phyloP scores from a whole-genome alignment of 2,888 invertebrate genomes.

The Phengaris arion region DNA sequence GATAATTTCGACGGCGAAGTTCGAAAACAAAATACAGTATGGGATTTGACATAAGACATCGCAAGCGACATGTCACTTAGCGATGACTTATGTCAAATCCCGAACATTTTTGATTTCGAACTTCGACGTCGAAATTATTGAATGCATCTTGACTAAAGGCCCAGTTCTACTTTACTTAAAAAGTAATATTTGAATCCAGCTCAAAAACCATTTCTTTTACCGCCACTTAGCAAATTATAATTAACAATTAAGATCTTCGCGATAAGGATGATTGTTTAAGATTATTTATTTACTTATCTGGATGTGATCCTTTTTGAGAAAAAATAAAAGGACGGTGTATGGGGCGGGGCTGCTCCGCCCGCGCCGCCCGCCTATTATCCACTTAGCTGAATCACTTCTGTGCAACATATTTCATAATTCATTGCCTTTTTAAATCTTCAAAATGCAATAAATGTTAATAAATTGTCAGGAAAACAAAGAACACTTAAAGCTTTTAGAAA shows the following conservation, averaged over 20 bases:
- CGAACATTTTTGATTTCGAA: too few relatives aligned
- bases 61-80: too few relatives aligned
- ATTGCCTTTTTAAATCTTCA: constrained; percentile 27
- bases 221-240: background rate
- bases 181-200: background rate
- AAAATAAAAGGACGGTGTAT: constrained; percentile 52
- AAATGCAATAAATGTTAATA: background rate
- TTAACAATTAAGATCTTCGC: constrained; percentile 6
- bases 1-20: too few relatives aligned
- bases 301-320: constrained; percentile 35
- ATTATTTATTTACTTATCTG: constrained; percentile 37
- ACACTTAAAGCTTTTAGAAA: background rate
- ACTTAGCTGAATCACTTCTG: constrained; percentile 76
- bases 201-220: background rate
- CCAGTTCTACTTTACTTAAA: background rate
- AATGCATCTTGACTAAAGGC: too few relatives aligned
- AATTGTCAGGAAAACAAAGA: too few relatives aligned
- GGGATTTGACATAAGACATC: too few relatives aligned
- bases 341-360: constrained; percentile 68
- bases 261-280: constrained; percentile 19
- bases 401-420: constrained; percentile 50
- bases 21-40: too few relatives aligned
- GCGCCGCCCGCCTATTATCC: constrained; percentile 69
- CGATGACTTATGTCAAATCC: too few relatives aligned
- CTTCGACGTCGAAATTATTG: too few relatives aligned